phyloP scores from a whole-genome alignment of 2,797 vertebrate species.

The Myotis planiceps region DNA sequence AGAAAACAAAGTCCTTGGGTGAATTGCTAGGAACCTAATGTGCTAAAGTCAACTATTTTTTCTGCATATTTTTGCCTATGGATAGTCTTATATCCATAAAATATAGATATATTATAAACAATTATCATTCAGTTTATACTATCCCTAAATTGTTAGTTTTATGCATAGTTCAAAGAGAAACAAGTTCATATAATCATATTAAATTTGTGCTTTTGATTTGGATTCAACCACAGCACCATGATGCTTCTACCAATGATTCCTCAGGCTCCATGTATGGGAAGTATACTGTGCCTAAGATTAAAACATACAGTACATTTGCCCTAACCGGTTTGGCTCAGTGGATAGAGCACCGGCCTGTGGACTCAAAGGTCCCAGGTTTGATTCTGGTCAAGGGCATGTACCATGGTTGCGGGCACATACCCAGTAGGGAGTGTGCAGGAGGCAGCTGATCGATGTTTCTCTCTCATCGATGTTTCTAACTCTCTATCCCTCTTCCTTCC shows the following conservation, averaged over 20 bases:
- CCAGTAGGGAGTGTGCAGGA: too few relatives aligned
- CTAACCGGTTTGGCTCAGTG: too few relatives aligned
- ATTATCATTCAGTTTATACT: neutral
- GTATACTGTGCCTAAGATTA: neutral
- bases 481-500: too few relatives aligned
- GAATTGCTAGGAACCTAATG: neutral
- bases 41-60: neutral
- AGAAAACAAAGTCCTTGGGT: neutral
- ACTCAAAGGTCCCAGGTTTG: too few relatives aligned
- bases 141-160: neutral
- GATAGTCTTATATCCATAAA: neutral
- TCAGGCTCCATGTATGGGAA: neutral
- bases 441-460: too few relatives aligned
- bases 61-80: neutral
- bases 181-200: slow-evolving; percentile 21
- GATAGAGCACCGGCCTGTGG: too few relatives aligned
- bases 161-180: neutral
- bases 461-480: too few relatives aligned
- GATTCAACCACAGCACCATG: neutral
- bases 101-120: neutral
- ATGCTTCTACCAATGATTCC: neutral
- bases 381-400: too few relatives aligned
- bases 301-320: neutral
- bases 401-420: too few relatives aligned
- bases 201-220: slow-evolving; percentile 3